Conservation (phyloP, 2,797 vertebrate genomes). For the Sorex maritimensis region DNA sequence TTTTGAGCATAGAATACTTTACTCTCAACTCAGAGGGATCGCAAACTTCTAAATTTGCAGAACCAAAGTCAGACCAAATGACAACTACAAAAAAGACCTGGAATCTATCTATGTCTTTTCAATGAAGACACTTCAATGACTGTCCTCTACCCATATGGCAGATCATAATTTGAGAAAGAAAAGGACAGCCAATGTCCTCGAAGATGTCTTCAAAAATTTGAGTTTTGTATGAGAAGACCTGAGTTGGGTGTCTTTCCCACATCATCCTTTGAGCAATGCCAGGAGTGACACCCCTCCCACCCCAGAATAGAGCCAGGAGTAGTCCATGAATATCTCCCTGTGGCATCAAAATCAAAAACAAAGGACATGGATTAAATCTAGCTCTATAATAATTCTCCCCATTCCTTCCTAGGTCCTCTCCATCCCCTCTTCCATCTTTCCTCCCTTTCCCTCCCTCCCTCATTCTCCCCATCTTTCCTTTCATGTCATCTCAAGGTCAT, state of each 20-base stretch:
- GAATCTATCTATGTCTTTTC: background rate
- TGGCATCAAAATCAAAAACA: no score
- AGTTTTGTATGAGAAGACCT: no score
- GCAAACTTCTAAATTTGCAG: background rate
- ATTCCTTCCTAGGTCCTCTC: background rate
- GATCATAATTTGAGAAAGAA: background rate
- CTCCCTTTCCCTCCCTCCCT: no score
- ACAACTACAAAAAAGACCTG: background rate
- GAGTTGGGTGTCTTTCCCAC: no score
- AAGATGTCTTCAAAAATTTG: no score
- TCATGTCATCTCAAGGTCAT: background rate
- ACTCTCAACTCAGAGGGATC: background rate
- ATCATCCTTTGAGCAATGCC: no score
- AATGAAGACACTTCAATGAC: background rate
- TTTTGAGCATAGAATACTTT: background rate
- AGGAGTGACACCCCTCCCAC: no score
- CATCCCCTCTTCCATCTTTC: accelerated
- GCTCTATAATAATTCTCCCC: background rate
- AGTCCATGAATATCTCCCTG: no score
- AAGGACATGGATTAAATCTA: background rate
- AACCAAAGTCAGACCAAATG: background rate
- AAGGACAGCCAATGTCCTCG: background rate
- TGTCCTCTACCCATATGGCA: background rate
- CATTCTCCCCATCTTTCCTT: background rate
- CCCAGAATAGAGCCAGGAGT: no score